phyloP scores from a whole-genome alignment of 2,113 vertebrate species.

The Rhinolophus sinicus region DNA sequence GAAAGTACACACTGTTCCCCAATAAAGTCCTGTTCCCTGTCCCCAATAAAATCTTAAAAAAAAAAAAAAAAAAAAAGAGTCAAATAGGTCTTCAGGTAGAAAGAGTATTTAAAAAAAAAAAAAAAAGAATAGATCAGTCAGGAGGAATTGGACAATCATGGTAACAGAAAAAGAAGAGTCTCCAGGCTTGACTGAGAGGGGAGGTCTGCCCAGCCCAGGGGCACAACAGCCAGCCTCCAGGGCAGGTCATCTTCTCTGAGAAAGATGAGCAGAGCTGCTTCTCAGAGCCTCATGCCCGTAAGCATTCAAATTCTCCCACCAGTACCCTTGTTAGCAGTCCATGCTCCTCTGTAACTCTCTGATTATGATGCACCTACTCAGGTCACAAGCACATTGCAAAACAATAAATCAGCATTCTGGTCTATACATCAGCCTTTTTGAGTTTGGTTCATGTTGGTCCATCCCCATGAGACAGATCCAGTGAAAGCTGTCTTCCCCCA shows the following conservation, averaged over 20 bases:
- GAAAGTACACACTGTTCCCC: too few relatives aligned
- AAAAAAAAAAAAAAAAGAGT: too few relatives aligned
- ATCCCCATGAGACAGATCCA: not conserved
- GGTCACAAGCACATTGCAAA: not conserved
- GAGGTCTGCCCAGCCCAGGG: not conserved
- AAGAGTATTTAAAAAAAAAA: too few relatives aligned
- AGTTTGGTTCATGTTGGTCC: not conserved
- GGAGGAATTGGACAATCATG: not conserved
- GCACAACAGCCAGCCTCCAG: not conserved
- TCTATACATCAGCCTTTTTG: not conserved
- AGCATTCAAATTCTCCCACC: not conserved
- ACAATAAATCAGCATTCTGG: not conserved
- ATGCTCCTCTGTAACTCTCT: not conserved
- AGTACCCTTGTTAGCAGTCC: not conserved
- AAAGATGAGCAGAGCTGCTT: not conserved
- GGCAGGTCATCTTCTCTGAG: not conserved
- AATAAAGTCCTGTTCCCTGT: too few relatives aligned
- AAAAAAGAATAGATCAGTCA: not conserved
- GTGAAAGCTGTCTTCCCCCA: not conserved
- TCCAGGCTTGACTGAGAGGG: not conserved
- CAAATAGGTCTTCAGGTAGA: too few relatives aligned
- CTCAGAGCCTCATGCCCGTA: not conserved
- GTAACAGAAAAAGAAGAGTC: not conserved
- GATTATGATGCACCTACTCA: not conserved
- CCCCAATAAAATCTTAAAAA: too few relatives aligned